Evolutionary conservation across 2,888 invertebrate genomes (phyloP), one percentile per base, ranked within the genome.

Genomic region (Ametastegia equiseti): DNA sequence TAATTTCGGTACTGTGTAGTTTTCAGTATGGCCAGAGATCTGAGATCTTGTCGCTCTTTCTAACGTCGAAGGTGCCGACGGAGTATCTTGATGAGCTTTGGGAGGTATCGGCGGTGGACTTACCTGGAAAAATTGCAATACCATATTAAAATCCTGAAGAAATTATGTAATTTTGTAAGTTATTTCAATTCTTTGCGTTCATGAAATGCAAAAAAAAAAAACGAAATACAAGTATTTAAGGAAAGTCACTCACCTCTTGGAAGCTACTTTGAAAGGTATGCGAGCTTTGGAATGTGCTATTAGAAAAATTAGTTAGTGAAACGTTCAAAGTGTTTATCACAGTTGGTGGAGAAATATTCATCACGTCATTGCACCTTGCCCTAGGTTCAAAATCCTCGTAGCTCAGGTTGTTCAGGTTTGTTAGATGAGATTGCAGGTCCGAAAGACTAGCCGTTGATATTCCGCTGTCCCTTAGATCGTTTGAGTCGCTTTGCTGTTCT

Each of bases 391-490:
- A 92, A 42, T 92, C 92, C 83, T 92, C 92, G 83, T 92, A 92
- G 75, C 92, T 90, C 15, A 92, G 86, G 83, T 92, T 92, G 81
- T 92, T 92, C 39, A 92, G 85, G 82, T 91, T 91, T 7, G 89
- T 88, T 23, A 92, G 83, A 30, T 92, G 91, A 6, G 90, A 89
- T 39, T 91, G 91, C 63, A 91, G 89, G 81, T 92, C 92, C 57
- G 90, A 86, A 3, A 92, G 86, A 82, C 92, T 92, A 19, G 92
- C 89, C 0, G 92, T 92, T 0, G 92, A 92, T 67, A 93, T 92
- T 15, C 94, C 94, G 2, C 94, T 94, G 87, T 94, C 94, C 5
- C 94, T 92, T 13, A 94, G 89, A 85, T 94, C 94, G 80, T 93
- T 90, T 1, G 89, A 85, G 3, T 91, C 90, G 81, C 83, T 87